Evolutionary conservation across 2,888 invertebrate genomes (phyloP), one percentile per base, ranked within the genome.

Genomic region (Pristionchus entomophagus): DNA sequence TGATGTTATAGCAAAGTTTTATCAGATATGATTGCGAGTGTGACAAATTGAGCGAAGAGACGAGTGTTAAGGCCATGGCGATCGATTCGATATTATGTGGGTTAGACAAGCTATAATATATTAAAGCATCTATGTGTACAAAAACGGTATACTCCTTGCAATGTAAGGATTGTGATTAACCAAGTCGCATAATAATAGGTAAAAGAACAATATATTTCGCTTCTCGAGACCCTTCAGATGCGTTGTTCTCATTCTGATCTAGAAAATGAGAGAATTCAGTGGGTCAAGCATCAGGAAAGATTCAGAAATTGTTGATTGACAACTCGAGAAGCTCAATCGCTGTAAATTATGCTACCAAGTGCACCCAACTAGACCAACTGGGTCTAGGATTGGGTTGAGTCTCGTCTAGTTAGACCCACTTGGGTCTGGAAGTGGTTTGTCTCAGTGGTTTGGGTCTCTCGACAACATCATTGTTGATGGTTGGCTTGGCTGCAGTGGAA

Each of bases 401-500:
- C n/a, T n/a, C n/a, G n/a, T n/a, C 56, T 22, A 56, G 5, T 22
- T 73, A 81, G 35, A 83, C 83, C 83, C 83, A 83, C 49, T 83
- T 83, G 41, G 83, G 83, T 62, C 65, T 59, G 29, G 83, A 62
- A 12, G 83, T 84, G 5, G 83, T 84, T 22, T 84, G 83, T 62
- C 83, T 32, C 5, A 84, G 49, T 14, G 83, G 65, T 29, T 65
- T 62, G 29, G 83, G 83, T 19, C 53, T 29, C 22, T 84, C 83
- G 41, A 53, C 65, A 0, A 49, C 62, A 49, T 65, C 83, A 14
- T 59, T 53, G 59, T 38, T 35, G 10, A 84, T 49, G 10, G 65
- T 45, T 6, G 45, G 65, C 10, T 51, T 32, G n/a, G n/a, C n/a
- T n/a, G n/a, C n/a, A 14, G 62, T 2, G 12, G 41, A 6, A 19